Conservation (phyloP, 2,888 invertebrate genomes). For the Prosopocoilus inquinatus region DNA sequence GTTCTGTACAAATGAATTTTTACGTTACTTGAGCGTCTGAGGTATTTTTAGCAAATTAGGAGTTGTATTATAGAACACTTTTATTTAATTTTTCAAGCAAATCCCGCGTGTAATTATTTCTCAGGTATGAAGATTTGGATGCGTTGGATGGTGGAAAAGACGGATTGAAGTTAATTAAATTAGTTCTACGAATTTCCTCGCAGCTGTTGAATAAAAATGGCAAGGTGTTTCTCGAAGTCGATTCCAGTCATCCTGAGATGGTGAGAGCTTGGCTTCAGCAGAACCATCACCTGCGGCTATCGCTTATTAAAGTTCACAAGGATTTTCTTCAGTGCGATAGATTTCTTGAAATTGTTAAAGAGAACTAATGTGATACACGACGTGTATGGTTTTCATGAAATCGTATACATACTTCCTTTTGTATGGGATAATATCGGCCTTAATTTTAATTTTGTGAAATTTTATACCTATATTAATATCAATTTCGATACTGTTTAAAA, state of each 20-base stretch:
- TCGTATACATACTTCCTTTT: too few relatives aligned
- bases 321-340: conserved; percentile 58
- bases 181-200: conserved; percentile 56
- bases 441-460: too few relatives aligned
- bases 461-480: too few relatives aligned
- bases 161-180: conserved; percentile 59
- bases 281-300: conserved; percentile 33
- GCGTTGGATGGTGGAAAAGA: conserved; percentile 66
- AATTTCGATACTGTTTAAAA: too few relatives aligned
- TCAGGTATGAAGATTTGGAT: conserved; percentile 64
- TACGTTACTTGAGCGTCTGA: too few relatives aligned
- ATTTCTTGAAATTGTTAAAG: conserved; percentile 54
- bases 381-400: too few relatives aligned
- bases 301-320: conserved; percentile 38
- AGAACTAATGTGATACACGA: neutral
- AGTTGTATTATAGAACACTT: neutral
- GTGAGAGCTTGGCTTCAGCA: conserved; percentile 51
- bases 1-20: too few relatives aligned
- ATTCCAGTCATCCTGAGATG: conserved; percentile 55
- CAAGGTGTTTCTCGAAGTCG: conserved; percentile 59
- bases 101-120: conserved; percentile 11
- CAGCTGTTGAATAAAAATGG: conserved; percentile 51
- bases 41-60: too few relatives aligned
- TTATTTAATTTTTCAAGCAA: conserved; percentile 1
- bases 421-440: too few relatives aligned